These are phyloP conservation scores for Geotrypetes seraphini DNA, from an alignment of 2,797 vertebrate genomes.

Conservation along the genomic window DNA sequence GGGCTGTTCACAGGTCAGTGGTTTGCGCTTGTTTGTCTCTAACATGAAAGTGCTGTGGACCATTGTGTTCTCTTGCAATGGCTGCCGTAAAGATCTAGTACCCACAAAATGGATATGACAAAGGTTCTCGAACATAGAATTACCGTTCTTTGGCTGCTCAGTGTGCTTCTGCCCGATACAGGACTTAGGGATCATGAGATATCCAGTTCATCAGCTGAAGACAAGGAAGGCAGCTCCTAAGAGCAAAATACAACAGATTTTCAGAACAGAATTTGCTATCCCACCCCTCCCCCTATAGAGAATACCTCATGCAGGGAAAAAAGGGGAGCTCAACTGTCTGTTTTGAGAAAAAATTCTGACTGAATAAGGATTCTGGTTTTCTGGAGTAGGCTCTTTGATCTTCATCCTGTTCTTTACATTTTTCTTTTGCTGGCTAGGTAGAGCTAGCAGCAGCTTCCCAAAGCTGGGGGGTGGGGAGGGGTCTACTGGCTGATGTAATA, in stretches of 20 bases:
- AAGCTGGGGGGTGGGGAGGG: too few relatives aligned
- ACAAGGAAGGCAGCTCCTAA: constrained; percentile 72
- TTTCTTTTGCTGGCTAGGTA: too few relatives aligned
- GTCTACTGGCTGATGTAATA: too few relatives aligned
- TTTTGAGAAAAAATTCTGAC: too few relatives aligned
- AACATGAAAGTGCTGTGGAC: constrained; percentile 24
- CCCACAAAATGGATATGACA: constrained; percentile 9
- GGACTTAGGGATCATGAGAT: constrained; percentile 68
- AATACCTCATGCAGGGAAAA: neutral
- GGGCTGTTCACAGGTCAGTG: constrained; percentile 33
- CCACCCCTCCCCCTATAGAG: too few relatives aligned
- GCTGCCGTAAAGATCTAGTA: constrained; percentile 1
- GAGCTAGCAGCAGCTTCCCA: too few relatives aligned
- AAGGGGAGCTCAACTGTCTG: neutral
- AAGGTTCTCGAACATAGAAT: constrained; percentile 36
- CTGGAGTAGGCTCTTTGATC: too few relatives aligned
- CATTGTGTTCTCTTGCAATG: constrained; percentile 30
- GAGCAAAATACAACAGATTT: neutral
- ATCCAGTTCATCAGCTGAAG: constrained; percentile 68
- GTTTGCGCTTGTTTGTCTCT: constrained; percentile 43
- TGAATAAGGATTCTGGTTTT: too few relatives aligned
- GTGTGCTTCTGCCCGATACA: constrained; percentile 62
- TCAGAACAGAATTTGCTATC: neutral
- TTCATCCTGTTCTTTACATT: too few relatives aligned
- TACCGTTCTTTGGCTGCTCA: constrained; percentile 79